phyloP scores from a whole-genome alignment of 2,797 vertebrate genomes.

The Anguilla obscura region DNA sequence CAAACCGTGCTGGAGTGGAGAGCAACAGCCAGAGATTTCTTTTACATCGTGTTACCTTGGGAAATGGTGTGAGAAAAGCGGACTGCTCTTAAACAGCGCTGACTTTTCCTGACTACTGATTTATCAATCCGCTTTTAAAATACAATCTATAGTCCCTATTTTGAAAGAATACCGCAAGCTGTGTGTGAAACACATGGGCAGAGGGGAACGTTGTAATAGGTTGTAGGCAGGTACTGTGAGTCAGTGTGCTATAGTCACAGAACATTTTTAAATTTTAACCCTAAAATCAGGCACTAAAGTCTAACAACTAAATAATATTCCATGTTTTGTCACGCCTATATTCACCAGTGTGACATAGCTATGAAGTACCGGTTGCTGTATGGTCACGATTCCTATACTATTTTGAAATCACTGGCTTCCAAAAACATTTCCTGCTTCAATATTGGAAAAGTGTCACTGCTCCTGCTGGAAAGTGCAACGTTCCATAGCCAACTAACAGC shows the following conservation, averaged over 20 bases:
- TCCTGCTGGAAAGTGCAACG: slow-evolving; percentile 3
- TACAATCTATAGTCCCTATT: neutral
- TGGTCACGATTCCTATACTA: neutral
- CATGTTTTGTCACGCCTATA: neutral
- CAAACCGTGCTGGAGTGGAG: slow-evolving; percentile 67
- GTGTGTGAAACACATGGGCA: neutral
- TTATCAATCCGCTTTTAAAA: slow-evolving; percentile 20
- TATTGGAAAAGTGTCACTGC: slow-evolving; percentile 31
- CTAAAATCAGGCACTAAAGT: neutral
- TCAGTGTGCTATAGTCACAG: neutral
- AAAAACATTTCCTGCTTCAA: slow-evolving; percentile 15
- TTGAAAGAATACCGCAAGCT: neutral
- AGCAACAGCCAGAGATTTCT: slow-evolving; percentile 68
- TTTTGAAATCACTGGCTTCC: slow-evolving; percentile 23
- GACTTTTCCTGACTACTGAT: slow-evolving; percentile 32
- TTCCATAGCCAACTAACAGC: slow-evolving; percentile 23
- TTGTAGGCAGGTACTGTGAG: too few relatives aligned
- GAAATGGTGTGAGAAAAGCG: slow-evolving; percentile 58
- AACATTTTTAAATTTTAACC: neutral
- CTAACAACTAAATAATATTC: neutral
- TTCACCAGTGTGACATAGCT: neutral
- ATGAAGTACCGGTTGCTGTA: neutral
- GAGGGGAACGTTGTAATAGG: neutral
- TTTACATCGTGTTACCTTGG: slow-evolving; percentile 55
- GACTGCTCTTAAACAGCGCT: slow-evolving; percentile 15